Base-by-base conservation (phyloP, 2,113 vertebrate species). In the Ceratotherium simum region DNA sequence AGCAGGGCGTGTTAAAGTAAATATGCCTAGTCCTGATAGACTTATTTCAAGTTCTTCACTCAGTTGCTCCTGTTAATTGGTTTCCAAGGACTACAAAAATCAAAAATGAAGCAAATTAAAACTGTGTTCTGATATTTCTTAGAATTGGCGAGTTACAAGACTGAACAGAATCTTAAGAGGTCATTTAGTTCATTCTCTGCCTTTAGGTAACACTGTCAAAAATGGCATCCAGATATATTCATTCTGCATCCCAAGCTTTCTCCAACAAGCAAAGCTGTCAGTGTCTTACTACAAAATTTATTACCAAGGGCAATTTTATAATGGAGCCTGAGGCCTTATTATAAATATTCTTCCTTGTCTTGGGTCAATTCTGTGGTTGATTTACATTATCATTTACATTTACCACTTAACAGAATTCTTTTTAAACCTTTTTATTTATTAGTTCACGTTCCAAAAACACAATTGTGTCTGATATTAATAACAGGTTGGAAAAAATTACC, bases 401-500 rank as follows among this genome's bases (percentile, higher is more conserved):
- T 93, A 72, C 95, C 91, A 96, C 95, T 97, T 97, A 95, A 82
- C 23, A 94, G 36, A 82, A 83, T 95, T 94, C 95, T 95, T 97
- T 75, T 75, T 51, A 96, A 98, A 81, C 29, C 82, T 64, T 95
- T 92, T 97, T 83, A 69, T 90, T 98, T 98, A 93, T 95, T 91
- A 81, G 79, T 97, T 64, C 92, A 58, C 48, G 56, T 82, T 98
- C 65, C 75, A 84, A 85, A 96, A 33, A 18, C 72, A 90, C 72
- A 97, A 51, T 97, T 73, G 46, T 96, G 85, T 84, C 96, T 97
- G 67, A 94, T 97, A 94, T 95, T 97, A 97, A 96, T 98, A 98
- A 97, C 98, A 98, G 96, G 93, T 98, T 98, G 98, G 98, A 87
- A 98, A 97, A 98, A 97, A 98, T 98, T 31, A 39, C 92, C 90